Conservation (phyloP, 2,113 vertebrate genomes). For the Hystrix brachyura region DNA sequence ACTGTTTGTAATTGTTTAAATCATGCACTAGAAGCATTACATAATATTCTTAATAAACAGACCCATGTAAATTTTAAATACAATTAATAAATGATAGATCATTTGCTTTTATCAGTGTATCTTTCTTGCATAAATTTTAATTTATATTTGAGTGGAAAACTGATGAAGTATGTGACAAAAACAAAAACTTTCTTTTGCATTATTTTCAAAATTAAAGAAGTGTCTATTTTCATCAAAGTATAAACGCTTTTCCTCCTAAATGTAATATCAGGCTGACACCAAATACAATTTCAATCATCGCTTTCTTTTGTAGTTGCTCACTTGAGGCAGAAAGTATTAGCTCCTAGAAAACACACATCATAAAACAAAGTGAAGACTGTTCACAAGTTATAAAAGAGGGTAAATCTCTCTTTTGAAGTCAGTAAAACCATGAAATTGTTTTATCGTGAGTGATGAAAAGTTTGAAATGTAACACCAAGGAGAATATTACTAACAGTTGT, state of each 20-base stretch:
- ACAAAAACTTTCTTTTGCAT: not conserved
- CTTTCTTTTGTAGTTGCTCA: not conserved
- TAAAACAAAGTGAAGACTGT: not conserved
- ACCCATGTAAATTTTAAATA: constrained; percentile 65
- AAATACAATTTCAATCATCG: not conserved
- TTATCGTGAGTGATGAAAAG: not conserved
- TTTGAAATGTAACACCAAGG: not conserved
- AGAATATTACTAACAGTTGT: not conserved
- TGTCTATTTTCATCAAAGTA: not conserved
- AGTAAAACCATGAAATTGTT: not conserved
- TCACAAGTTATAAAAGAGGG: not conserved
- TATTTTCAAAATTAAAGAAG: not conserved
- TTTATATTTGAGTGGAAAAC: not conserved
- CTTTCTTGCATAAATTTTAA: constrained; percentile 45
- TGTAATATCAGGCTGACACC: not conserved
- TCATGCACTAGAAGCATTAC: constrained; percentile 20
- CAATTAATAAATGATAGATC: constrained; percentile 75
- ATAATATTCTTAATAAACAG: constrained; percentile 52
- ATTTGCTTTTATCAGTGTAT: constrained; percentile 73
- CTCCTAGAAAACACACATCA: not conserved
- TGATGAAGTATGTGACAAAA: not conserved
- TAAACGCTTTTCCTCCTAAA: not conserved
- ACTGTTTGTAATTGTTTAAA: constrained; percentile 73
- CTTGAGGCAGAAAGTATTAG: not conserved
- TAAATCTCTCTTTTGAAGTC: not conserved